A percentile compares a stretch with the other conserved stretches of the same genome.
Evolutionary conservation across 2,888 invertebrate genomes (phyloP).

Genomic region (Apomyelois bistriatella): DNA sequence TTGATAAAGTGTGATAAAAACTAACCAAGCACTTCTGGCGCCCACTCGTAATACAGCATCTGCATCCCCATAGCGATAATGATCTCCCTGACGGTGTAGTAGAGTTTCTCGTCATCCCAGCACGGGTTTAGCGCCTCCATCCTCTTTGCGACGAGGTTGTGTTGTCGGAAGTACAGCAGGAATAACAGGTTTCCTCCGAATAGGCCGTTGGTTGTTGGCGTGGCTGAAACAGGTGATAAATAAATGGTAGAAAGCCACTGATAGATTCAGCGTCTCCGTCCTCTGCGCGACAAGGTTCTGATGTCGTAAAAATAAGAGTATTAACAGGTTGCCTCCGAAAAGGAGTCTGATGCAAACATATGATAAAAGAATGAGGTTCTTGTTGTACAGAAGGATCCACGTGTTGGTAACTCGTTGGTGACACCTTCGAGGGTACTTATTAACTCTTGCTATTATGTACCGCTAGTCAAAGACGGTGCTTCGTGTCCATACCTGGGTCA

Average conservation of each 20-base stretch:
- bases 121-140: slow-evolving; percentile 87
- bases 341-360: no score
- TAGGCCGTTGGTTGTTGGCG: slow-evolving; percentile 26
- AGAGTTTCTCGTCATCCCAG: slow-evolving; percentile 91
- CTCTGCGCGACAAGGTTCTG: no score
- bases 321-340: no score
- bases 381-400: no score
- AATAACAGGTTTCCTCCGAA: slow-evolving; percentile 31
- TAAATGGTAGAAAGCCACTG: neutral
- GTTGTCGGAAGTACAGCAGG: slow-evolving; percentile 79
- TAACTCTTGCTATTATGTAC: no score
- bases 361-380: no score
- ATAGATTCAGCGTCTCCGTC: no score
- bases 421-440: no score
- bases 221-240: slow-evolving; percentile 20
- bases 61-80: slow-evolving; percentile 88
- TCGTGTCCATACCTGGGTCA: slow-evolving; percentile 30
- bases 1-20: no score
- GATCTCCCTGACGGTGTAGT: slow-evolving; percentile 86
- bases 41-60: slow-evolving; percentile 88
- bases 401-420: no score
- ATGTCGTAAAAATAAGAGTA: no score
- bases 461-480: neutral
- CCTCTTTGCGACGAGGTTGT: slow-evolving; percentile 86
- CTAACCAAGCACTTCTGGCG: slow-evolving; percentile 87